Evolutionary conservation across 2,113 vertebrate species (phyloP).

Genomic region (Todiramphus saurophagus): DNA sequence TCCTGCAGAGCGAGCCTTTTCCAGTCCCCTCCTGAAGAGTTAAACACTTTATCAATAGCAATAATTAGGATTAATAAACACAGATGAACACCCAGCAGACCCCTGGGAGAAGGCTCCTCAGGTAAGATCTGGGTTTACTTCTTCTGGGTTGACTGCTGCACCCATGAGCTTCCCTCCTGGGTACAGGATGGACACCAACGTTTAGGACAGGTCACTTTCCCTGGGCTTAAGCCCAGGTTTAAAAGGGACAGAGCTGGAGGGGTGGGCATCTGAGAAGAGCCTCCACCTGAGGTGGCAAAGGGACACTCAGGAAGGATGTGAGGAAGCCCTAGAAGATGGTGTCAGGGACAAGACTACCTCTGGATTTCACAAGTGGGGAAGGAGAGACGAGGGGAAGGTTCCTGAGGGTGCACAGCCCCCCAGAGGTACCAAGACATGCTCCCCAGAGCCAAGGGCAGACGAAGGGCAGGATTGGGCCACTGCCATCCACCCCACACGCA

Average conservation of each 20-base stretch:
- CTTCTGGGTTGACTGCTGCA: too few relatives aligned
- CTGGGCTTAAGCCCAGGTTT: rapidly evolving
- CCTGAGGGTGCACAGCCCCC: neutral
- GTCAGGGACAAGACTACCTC: neutral
- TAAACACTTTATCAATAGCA: neutral
- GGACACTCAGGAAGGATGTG: rapidly evolving
- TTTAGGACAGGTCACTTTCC: neutral
- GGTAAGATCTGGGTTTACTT: rapidly evolving
- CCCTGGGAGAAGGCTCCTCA: rapidly evolving
- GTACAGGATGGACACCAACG: neutral
- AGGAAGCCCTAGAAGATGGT: rapidly evolving
- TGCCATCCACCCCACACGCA: too few relatives aligned
- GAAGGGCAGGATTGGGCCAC: too few relatives aligned
- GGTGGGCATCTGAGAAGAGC: rapidly evolving
- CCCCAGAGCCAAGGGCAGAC: too few relatives aligned
- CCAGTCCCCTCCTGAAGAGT: rapidly evolving
- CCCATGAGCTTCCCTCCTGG: rapidly evolving
- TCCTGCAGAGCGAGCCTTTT: neutral
- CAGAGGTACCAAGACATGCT: rapidly evolving
- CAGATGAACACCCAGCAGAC: rapidly evolving
- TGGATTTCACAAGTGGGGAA: rapidly evolving
- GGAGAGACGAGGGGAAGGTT: too few relatives aligned
- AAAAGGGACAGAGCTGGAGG: rapidly evolving
- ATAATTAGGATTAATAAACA: neutral
- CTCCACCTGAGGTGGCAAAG: rapidly evolving